These are phyloP conservation scores for Cataglyphis hispanica DNA, from an alignment of 1,140 invertebrate genomes.

Conservation along the genomic window DNA sequence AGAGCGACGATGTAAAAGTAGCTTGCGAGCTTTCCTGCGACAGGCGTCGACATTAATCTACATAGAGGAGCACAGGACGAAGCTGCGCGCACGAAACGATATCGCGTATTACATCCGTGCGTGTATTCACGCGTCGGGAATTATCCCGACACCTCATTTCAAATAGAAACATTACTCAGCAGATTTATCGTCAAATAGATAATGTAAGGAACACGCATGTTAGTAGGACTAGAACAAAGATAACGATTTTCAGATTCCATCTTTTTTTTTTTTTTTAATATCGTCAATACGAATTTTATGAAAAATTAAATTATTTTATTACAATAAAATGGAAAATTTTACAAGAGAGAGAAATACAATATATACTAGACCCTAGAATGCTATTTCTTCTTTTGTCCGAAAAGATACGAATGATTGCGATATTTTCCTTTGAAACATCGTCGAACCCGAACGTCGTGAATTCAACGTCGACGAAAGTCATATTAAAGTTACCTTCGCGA, in stretches of 20 bases:
- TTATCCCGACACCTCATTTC: constrained; percentile 36
- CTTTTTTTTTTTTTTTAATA: constrained; percentile 1
- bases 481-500: constrained; percentile 36
- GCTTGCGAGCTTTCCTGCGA: constrained; percentile 58
- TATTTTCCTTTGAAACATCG: background rate
- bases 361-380: background rate
- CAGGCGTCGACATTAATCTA: constrained; percentile 63
- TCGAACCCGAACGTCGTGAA: background rate
- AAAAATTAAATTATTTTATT: background rate
- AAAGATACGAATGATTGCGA: constrained; percentile 29
- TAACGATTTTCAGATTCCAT: constrained; percentile 3
- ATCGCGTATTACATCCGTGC: constrained; percentile 47
- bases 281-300: background rate
- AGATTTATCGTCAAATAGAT: constrained; percentile 52
- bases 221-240: background rate
- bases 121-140: constrained; percentile 24
- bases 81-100: constrained; percentile 51
- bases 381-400: constrained; percentile 17
- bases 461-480: constrained; percentile 19
- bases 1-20: constrained; percentile 56
- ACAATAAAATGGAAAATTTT: too few relatives aligned
- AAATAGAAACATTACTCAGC: constrained; percentile 31
- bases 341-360: background rate
- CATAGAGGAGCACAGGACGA: constrained; percentile 52
- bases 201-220: constrained; percentile 5